Conservation (phyloP, 2,888 invertebrate species). For the Thymelicus acteon region DNA sequence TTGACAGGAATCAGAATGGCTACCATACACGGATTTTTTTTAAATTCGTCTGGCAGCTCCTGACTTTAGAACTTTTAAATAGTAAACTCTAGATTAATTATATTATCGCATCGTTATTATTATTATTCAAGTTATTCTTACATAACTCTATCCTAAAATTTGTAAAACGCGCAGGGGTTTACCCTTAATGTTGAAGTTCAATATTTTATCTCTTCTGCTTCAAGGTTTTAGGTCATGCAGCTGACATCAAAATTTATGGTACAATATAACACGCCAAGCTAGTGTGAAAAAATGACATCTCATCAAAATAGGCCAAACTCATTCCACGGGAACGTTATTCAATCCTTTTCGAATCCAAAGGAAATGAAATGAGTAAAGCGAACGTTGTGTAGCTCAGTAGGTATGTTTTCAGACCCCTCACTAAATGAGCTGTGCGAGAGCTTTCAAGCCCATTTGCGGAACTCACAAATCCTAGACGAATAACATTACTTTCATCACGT, state of each 20-base stretch:
- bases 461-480: slow-evolving; percentile 59
- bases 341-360: slow-evolving; percentile 28
- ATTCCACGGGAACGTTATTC: slow-evolving; percentile 24
- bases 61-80: no score
- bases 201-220: background rate
- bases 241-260: background rate
- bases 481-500: slow-evolving; percentile 49
- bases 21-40: no score
- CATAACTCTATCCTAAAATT: no score
- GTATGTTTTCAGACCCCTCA: slow-evolving; percentile 40
- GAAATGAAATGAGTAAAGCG: slow-evolving; percentile 31
- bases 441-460: slow-evolving; percentile 61
- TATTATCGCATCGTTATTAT: no score
- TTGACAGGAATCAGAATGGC: no score
- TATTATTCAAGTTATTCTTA: no score
- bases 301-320: slow-evolving; percentile 17
- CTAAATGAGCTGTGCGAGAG: slow-evolving; percentile 61
- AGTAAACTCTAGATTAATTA: no score
- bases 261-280: background rate
- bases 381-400: slow-evolving; percentile 11
- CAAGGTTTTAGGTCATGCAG: background rate
- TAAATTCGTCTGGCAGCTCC: no score
- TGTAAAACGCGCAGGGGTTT: no score
- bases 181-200: background rate
- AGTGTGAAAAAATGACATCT: slow-evolving; percentile 1